Conservation (phyloP, 2,888 invertebrate genomes). For the Caenorhabditis uteleia region DNA sequence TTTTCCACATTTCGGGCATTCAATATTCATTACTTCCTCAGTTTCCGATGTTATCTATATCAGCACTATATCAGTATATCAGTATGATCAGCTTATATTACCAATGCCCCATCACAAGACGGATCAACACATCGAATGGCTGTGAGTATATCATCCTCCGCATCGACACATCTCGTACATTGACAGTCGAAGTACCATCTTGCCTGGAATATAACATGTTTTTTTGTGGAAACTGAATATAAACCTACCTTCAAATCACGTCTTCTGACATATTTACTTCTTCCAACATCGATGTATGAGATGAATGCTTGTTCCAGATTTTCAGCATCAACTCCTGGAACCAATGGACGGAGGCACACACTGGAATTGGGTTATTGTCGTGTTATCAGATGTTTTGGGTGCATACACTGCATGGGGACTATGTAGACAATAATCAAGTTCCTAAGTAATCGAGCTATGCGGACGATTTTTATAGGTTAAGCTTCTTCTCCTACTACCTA, state of each 20-base stretch:
- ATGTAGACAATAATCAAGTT: neutral
- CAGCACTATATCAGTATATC: too few relatives aligned
- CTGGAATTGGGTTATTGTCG: too few relatives aligned
- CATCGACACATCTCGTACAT: slow-evolving; percentile 63
- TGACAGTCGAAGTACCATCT: slow-evolving; percentile 65
- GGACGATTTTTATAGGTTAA: too few relatives aligned
- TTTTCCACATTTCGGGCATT: slow-evolving; percentile 58
- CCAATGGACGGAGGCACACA: slow-evolving; percentile 62
- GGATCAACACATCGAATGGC: slow-evolving; percentile 47
- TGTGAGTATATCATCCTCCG: slow-evolving; percentile 63
- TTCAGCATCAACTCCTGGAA: slow-evolving; percentile 49
- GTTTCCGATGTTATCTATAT: slow-evolving; percentile 50
- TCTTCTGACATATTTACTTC: slow-evolving; percentile 56
- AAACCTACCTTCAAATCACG: slow-evolving; percentile 42
- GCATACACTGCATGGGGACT: too few relatives aligned
- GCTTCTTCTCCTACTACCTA: too few relatives aligned
- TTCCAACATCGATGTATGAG: slow-evolving; percentile 68
- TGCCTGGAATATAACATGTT: slow-evolving; percentile 8
- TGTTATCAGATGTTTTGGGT: too few relatives aligned
- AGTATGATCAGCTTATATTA: slow-evolving; percentile 26
- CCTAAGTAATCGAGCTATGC: neutral
- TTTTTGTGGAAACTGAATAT: slow-evolving; percentile 1
- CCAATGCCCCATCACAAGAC: slow-evolving; percentile 57
- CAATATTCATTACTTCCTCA: slow-evolving; percentile 55
- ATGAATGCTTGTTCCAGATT: slow-evolving; percentile 53